Evolutionary conservation across 2,797 vertebrate genomes (phyloP), one percentile per base, ranked within the genome.

Genomic region (Etheostoma nigrum): DNA sequence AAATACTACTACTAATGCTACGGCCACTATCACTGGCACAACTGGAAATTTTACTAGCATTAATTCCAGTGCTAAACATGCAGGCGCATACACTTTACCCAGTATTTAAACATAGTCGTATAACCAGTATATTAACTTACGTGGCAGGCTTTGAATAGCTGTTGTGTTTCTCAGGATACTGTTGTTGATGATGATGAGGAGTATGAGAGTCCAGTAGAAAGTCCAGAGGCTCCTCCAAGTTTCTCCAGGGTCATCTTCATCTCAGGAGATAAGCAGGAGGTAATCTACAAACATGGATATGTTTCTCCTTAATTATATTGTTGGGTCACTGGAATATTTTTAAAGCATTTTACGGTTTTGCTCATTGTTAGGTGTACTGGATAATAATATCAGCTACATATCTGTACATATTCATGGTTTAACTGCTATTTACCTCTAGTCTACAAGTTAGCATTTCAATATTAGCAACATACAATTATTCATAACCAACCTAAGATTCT

Each of bases 251-350:
- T 89, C 55, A 79, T 84, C 7, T 86, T 87, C 53, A 67, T 91
- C 54, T 68, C 91, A 45, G 87, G 91, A 79, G 91, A 93, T 70
- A 91, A 85, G 49, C 79, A 86, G 23, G 93, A 94, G 91, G 94
- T 95, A 80, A 89, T 12, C 21, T 18, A 33, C 8, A 54, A 54
- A 53, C 30, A 79, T 14, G 0, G 13, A 52, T 13, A 33, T 49
- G n/a, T 51, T 23, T 44, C 4, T 64, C 19, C 5, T 68, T 40
- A 13, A n/a, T 66, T 47, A 6, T 44, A 61, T 25, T 67, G 6
- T 27, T 62, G n/a, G 25, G 6, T 58, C 14, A 27, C 23, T 65
- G 23, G 23, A 23, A 52, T 44, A 47, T 6, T 59, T 14, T 30
- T 21, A 58, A 13, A 42, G 16, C 6, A 19, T 12, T 36, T 9